A percentile compares a stretch with the other conserved stretches of the same genome.
phyloP scores from a whole-genome alignment of 1,140 invertebrate species.

The Drosophila teissieri region DNA sequence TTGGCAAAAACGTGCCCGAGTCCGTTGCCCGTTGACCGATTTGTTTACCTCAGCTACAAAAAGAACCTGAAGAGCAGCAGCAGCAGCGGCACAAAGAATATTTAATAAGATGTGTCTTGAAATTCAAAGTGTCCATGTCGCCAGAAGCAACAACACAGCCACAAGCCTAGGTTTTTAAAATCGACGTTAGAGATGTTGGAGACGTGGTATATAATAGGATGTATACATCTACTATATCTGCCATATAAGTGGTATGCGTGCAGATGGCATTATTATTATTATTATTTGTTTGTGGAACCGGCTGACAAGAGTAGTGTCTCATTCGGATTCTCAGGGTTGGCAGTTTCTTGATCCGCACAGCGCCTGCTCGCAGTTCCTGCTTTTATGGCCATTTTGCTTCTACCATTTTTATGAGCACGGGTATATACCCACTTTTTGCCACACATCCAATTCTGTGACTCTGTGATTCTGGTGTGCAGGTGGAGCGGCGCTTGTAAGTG shows the following conservation, averaged over 20 bases:
- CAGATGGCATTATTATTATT: constrained; percentile 22
- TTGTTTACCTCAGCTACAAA: constrained; percentile 37
- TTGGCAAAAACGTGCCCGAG: constrained; percentile 51
- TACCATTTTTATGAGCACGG: not conserved
- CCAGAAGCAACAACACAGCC: constrained; percentile 20
- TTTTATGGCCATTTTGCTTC: constrained; percentile 8
- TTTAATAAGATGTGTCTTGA: constrained; percentile 53
- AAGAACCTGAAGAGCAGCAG: constrained; percentile 17
- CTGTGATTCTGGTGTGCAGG: constrained; percentile 21
- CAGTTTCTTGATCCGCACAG: constrained; percentile 56
- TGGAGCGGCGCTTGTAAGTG: constrained; percentile 41
- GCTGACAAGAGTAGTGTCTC: constrained; percentile 38
- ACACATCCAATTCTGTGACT: not conserved
- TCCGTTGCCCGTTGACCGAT: constrained; percentile 60
- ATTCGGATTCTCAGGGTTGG: constrained; percentile 45
- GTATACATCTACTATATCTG: not conserved
- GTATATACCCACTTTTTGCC: not conserved
- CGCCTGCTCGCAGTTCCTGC: constrained; percentile 45
- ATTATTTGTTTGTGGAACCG: constrained; percentile 38
- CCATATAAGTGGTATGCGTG: constrained; percentile 8
- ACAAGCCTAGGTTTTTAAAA: constrained; percentile 9
- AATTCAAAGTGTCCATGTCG: constrained; percentile 41
- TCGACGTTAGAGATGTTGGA: constrained; percentile 12
- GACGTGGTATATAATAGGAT: not conserved
- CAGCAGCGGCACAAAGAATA: constrained; percentile 15